A percentile compares a stretch with the other conserved stretches of the same genome.
Conservation (phyloP, 2,888 invertebrate genomes). For the Archaeoteleia sp. region DNA sequence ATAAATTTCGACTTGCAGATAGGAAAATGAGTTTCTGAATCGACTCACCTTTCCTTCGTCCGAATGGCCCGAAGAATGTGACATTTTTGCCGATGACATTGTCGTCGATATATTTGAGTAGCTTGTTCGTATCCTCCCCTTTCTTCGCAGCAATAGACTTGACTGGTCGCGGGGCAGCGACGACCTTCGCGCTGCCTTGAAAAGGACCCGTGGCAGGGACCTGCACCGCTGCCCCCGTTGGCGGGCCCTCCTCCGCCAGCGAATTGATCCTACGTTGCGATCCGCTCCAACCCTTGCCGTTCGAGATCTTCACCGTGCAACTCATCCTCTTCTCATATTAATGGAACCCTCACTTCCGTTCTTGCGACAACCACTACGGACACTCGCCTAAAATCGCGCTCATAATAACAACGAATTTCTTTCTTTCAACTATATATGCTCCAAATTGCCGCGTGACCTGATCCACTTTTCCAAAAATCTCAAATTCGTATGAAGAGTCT, state of each 20-base stretch:
- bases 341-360: slow-evolving; percentile 23
- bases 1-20: no score
- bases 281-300: slow-evolving; percentile 70
- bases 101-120: slow-evolving; percentile 87
- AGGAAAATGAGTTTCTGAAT: no score
- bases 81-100: slow-evolving; percentile 88
- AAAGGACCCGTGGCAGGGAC: slow-evolving; percentile 12
- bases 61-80: slow-evolving; percentile 88
- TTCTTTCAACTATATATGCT: no score
- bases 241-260: slow-evolving; percentile 65
- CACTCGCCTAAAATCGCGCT: no score
- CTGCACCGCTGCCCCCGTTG: slow-evolving; percentile 12
- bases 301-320: slow-evolving; percentile 72
- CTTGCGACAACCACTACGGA: background rate
- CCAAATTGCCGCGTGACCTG: no score
- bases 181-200: slow-evolving; percentile 60
- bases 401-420: background rate
- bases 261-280: slow-evolving; percentile 70
- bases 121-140: slow-evolving; percentile 81
- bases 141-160: slow-evolving; percentile 76
- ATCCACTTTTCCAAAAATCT: no score
- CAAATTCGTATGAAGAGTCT: no score
- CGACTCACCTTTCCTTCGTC: slow-evolving; percentile 88
- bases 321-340: slow-evolving; percentile 72
- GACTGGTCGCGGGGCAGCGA: slow-evolving; percentile 66